Evolutionary conservation across 37 sponge, comb jelly and placozoan genomes (phyloP), one percentile per base, ranked within the genome.

Genomic region (Aplysina aerophoba): DNA sequence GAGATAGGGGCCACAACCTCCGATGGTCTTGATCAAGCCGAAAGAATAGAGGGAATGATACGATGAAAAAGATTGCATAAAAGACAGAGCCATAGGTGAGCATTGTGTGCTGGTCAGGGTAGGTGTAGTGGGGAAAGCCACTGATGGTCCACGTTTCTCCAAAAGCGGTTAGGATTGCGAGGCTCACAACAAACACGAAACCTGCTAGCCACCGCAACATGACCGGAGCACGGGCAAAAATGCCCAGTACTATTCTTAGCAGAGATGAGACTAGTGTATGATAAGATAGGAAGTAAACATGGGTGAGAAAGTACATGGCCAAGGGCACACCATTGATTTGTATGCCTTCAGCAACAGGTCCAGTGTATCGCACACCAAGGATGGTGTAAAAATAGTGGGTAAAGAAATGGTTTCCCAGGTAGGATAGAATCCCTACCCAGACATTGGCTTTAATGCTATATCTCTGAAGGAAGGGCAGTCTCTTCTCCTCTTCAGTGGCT

Each of bases 331-430:
- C 40, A 40, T 91, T 91, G 61, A 91, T 59, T 8, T 82, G 66
- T 1, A 77, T 4, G 4, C 87, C 91, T 30, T 36, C 55, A 44
- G 84, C 84, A 4, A 91, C 54, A 4, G 91, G 87, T 50, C 91
- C 91, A 21, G 84, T 86, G 67, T 91, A 91, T 15, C 81, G 80
- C 54, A 87, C 79, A 31, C 83, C 87, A 1, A 91, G 81, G n/a
- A 91, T 68, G 31, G 82, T 84, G 87, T 86, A 91, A 79, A 91
- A 91, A 65, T 91, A 91, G 38, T 91, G 91, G 12, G 91, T 91
- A 87, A 87, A 84, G 55, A 91, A 91, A 61, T 91, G 84, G 62
- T 87, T 91, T 25, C 87, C 91, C 31, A 86, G 77, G 71, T 84
- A 87, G 57, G 78, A 35, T 13, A 91, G 16, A 0, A 91, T 83